Evolutionary conservation across 2,888 invertebrate species (phyloP), one percentile per base, ranked within the genome.

Genomic region (Adela reaumurella): DNA sequence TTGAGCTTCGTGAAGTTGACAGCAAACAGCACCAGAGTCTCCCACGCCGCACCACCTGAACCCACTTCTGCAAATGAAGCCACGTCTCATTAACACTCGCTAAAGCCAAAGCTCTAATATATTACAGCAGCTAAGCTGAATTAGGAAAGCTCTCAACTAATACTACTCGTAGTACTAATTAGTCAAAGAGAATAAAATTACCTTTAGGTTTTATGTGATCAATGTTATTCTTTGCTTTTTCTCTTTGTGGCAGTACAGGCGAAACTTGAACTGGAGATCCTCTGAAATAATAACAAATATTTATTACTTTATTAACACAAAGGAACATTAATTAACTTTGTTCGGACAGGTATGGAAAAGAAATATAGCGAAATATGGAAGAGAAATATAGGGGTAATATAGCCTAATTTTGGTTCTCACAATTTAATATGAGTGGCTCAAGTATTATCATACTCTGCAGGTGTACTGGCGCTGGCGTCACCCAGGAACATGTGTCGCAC

Each of bases 1-100:
- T 97, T 97, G 48, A 99, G 83, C 59, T 92, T 89, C 45, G 96
- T 94, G 68, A 98, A 94, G 78, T 97, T 97, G 43, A 98, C 90
- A 0, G 95, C 94, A 74, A 97, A 96, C 50, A 98, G 78, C 2
- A 98, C 97, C 47, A 97, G 77, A 2, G 97, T 97, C 74, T 97
- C 96, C 97, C 97, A 97, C 43, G 94, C 89, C 3, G 91, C 86
- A 53, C 85, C 81, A 51, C 83, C 83, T 18, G 82, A 80, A 0
- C 82, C 83, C 45, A 81, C 63, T 41, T 81, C 81, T 71, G 49
- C 20, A 55, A 50, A n/a, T n/a, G n/a, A n/a, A n/a, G n/a, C n/a
- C n/a, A n/a, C n/a, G n/a, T n/a, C n/a, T n/a, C n/a, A 4, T 8
- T 17, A n/a, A n/a, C 2, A 35, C 35, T n/a, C n/a, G n/a, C n/a